Conservation (phyloP, 2,888 invertebrate genomes). For the Pardosa pseudoannulata region DNA sequence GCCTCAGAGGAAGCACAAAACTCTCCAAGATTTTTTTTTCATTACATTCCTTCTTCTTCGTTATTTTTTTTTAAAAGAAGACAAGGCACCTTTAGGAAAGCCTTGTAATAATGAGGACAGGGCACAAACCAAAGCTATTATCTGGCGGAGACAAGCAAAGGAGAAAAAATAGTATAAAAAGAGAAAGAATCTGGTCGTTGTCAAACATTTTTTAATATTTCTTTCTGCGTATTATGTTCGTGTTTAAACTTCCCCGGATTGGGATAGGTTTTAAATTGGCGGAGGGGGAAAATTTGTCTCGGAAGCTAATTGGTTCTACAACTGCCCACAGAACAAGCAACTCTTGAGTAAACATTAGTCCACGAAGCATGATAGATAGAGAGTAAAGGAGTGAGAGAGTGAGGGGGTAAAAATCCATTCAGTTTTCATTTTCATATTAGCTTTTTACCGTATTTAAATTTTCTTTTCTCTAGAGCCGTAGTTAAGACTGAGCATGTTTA, state of each 20-base stretch:
- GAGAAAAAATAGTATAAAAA: neutral
- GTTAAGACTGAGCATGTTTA: too few relatives aligned
- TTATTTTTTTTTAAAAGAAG: conserved; percentile 42
- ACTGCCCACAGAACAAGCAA: neutral
- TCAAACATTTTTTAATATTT: conserved; percentile 61
- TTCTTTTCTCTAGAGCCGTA: too few relatives aligned
- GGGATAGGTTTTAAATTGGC: conserved; percentile 12
- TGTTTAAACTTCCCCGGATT: conserved; percentile 41
- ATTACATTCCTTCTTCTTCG: conserved; percentile 38
- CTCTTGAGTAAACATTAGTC: neutral
- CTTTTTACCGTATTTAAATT: too few relatives aligned
- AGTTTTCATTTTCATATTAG: too few relatives aligned
- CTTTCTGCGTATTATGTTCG: conserved; percentile 38
- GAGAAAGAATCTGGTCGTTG: conserved; percentile 28
- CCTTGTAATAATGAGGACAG: conserved; percentile 69
- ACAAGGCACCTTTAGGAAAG: conserved; percentile 48
- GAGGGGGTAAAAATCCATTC: neutral
- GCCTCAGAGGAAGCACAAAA: conserved; percentile 45
- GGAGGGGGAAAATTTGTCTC: conserved; percentile 8
- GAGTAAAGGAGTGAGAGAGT: neutral
- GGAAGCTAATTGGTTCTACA: neutral
- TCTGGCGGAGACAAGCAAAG: conserved; percentile 29
- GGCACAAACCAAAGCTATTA: conserved; percentile 71
- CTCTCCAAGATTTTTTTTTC: conserved; percentile 35
- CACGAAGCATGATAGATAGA: neutral